phyloP scores from a whole-genome alignment of 2,797 vertebrate species.

The Acrocephalus scirpaceus region DNA sequence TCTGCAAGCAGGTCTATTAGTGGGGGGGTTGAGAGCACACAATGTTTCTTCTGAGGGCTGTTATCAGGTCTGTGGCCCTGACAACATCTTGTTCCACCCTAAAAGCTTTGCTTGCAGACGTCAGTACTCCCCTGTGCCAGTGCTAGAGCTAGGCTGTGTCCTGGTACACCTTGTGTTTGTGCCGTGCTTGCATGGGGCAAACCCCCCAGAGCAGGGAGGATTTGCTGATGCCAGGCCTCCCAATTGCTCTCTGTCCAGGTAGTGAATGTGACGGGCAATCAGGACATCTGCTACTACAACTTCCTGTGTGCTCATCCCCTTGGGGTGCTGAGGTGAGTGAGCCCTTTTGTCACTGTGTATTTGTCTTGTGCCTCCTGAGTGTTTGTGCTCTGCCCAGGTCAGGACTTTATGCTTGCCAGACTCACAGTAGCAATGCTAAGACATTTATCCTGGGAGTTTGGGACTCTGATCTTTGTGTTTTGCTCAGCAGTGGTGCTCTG shows the following conservation, averaged over 20 bases:
- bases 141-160: neutral
- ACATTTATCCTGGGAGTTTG: neutral
- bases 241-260: conserved; percentile 67
- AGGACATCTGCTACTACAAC: conserved; percentile 86
- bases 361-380: neutral
- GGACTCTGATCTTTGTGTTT: neutral
- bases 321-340: conserved; percentile 79
- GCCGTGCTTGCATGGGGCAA: neutral
- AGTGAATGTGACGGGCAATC: conserved; percentile 82
- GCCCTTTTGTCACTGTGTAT: accelerated
- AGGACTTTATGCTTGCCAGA: neutral
- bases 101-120: neutral
- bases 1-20: neutral
- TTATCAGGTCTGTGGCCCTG: neutral
- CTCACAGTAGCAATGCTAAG: neutral
- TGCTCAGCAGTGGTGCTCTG: neutral
- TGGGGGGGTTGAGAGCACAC: neutral
- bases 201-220: neutral
- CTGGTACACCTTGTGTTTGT: neutral
- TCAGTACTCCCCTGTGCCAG: neutral
- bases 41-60: neutral
- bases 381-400: neutral
- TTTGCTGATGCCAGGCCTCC: neutral
- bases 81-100: neutral
- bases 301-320: conserved; percentile 83